phyloP scores from a whole-genome alignment of 2,797 vertebrate genomes.

The Premnoplex brunnescens region DNA sequence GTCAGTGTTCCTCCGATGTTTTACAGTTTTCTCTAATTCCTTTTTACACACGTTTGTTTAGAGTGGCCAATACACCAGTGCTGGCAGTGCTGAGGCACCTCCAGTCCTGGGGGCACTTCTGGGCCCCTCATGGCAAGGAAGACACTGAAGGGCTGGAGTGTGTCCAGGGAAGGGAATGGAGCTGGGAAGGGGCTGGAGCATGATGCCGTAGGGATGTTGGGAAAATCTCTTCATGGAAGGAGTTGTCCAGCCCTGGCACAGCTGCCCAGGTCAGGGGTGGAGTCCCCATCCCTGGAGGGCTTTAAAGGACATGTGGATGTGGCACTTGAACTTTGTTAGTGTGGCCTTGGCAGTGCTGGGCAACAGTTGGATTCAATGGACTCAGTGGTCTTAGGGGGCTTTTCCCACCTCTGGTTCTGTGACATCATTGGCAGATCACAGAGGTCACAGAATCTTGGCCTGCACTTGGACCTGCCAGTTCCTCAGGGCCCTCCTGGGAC shows the following conservation, averaged over 20 bases:
- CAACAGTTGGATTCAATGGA: background rate
- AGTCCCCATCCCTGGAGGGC: background rate
- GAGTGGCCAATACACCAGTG: background rate
- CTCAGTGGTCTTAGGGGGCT: background rate
- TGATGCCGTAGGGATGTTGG: no score
- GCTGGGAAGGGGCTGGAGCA: background rate
- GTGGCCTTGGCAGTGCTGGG: background rate
- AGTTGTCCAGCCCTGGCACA: background rate
- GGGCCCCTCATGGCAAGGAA: rapidly evolving
- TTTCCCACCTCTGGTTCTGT: rapidly evolving
- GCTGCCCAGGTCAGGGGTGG: background rate
- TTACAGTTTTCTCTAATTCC: background rate
- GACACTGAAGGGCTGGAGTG: background rate
- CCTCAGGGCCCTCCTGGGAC: background rate
- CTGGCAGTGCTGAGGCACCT: background rate
- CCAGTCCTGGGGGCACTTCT: background rate
- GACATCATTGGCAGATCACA: background rate
- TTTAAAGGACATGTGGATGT: no score
- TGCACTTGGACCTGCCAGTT: background rate
- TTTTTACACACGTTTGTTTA: background rate
- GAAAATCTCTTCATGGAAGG: background rate
- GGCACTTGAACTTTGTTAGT: background rate
- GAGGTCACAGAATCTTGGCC: background rate
- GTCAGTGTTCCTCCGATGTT: background rate
- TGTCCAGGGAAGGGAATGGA: background rate